Conservation (phyloP, 92 coral and sea anemone species). For the Phenganax marumi region DNA sequence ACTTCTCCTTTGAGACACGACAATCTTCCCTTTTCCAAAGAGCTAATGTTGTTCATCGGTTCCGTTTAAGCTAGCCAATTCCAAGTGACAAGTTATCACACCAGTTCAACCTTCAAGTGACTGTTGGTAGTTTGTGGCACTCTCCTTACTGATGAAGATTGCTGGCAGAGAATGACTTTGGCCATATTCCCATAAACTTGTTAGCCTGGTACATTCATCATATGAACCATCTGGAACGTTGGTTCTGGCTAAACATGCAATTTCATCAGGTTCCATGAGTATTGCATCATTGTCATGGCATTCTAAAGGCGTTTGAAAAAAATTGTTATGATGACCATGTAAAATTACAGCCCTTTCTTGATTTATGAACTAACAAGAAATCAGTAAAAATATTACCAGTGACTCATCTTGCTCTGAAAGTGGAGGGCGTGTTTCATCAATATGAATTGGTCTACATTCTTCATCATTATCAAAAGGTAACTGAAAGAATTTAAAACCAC, state of each 20-base stretch:
- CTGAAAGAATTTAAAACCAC: not conserved
- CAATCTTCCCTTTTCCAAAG: not conserved
- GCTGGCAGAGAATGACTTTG: slow-evolving; percentile 5
- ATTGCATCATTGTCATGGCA: not conserved
- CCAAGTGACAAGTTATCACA: not conserved
- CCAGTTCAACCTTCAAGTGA: slow-evolving; percentile 28
- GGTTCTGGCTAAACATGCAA: slow-evolving; percentile 1
- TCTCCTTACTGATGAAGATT: not conserved
- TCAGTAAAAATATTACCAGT: not conserved
- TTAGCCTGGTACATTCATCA: slow-evolving; percentile 12
- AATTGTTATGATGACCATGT: no score
- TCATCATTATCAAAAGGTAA: not conserved
- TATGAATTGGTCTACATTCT: no score
- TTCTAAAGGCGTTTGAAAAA: no score
- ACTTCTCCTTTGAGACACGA: slow-evolving; percentile 15
- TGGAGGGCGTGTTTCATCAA: not conserved
- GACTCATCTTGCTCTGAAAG: not conserved
- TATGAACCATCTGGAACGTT: slow-evolving; percentile 21
- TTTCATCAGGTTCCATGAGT: slow-evolving; percentile 3
- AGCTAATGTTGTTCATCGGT: not conserved
- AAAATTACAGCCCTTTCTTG: no score
- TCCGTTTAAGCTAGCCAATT: not conserved
- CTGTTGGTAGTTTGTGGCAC: not conserved
- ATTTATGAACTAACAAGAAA: not conserved
- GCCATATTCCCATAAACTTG: not conserved